A percentile compares a stretch with the other conserved stretches of the same genome.
phyloP scores from a whole-genome alignment of 64 coral and sea anemone genomes.

The Stylophora pistillata region DNA sequence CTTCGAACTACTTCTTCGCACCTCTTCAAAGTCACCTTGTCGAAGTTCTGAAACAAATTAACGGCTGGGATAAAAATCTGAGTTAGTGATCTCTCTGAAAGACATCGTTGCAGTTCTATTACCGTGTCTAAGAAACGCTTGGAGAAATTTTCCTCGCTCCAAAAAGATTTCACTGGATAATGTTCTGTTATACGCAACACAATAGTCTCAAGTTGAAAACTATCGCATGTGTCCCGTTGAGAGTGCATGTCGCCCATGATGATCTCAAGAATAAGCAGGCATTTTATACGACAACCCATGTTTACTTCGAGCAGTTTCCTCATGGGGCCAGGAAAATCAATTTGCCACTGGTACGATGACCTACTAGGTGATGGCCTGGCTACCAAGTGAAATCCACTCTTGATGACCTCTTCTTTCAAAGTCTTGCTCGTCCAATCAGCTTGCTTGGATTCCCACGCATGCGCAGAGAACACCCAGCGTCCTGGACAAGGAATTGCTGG shows the following conservation, averaged over 20 bases:
- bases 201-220: slow-evolving; percentile 48
- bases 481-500: slow-evolving; percentile 69
- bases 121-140: slow-evolving; percentile 53
- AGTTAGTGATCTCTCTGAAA: slow-evolving; percentile 19
- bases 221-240: slow-evolving; percentile 6
- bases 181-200: slow-evolving; percentile 48
- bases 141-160: slow-evolving; percentile 59
- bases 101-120: slow-evolving; percentile 39
- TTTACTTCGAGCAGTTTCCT: slow-evolving; percentile 46
- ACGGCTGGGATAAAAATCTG: slow-evolving; percentile 56
- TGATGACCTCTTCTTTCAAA: slow-evolving; percentile 43
- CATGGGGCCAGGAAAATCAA: slow-evolving; percentile 57
- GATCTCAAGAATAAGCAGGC: slow-evolving; percentile 62
- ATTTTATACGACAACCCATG: slow-evolving; percentile 61
- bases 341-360: slow-evolving; percentile 79
- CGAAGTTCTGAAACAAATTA: slow-evolving; percentile 68
- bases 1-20: slow-evolving; percentile 34
- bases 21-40: slow-evolving; percentile 25
- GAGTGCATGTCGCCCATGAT: slow-evolving; percentile 3
- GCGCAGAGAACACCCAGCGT: slow-evolving; percentile 66
- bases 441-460: slow-evolving; percentile 63
- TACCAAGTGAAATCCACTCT: slow-evolving; percentile 54
- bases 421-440: slow-evolving; percentile 63
- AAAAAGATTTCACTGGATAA: slow-evolving; percentile 55
- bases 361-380: slow-evolving; percentile 49